phyloP scores from a whole-genome alignment of 2,113 vertebrate genomes.

The Nycticebus coucang region DNA sequence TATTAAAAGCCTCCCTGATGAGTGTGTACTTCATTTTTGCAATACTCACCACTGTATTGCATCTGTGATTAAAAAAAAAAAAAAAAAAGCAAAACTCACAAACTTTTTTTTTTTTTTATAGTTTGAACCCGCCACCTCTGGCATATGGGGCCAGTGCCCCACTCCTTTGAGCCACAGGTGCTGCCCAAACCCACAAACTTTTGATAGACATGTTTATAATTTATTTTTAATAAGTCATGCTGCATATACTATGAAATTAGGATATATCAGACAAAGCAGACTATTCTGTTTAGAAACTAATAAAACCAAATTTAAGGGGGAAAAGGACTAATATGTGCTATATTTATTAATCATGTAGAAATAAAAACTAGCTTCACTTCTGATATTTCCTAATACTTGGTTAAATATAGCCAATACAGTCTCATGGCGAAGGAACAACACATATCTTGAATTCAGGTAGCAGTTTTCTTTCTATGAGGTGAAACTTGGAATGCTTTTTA shows the following conservation, averaged over 20 bases:
- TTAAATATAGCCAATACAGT: neutral
- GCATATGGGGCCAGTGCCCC: too few species aligned
- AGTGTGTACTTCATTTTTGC: neutral
- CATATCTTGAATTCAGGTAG: neutral
- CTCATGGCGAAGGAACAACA: neutral
- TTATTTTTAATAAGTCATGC: neutral
- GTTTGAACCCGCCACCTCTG: too few species aligned
- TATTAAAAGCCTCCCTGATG: neutral
- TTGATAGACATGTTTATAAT: neutral
- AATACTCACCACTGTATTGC: too few species aligned
- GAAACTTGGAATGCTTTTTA: neutral
- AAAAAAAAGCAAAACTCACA: neutral
- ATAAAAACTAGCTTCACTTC: neutral
- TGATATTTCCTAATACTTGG: conserved; percentile 5
- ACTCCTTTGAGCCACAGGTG: too few species aligned
- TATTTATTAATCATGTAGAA: conserved; percentile 7
- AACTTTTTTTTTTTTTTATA: neutral
- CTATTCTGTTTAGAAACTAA: conserved; percentile 15
- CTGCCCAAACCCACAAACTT: neutral
- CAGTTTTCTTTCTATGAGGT: neutral
- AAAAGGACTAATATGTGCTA: neutral
- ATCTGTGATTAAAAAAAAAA: neutral
- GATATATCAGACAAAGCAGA: neutral
- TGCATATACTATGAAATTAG: conserved; percentile 4
- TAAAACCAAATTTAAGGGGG: neutral